A percentile compares a stretch with the other conserved stretches of the same genome.
These are phyloP conservation scores for Alosa alosa DNA, from an alignment of 2,113 vertebrate species.

Conservation along the genomic window DNA sequence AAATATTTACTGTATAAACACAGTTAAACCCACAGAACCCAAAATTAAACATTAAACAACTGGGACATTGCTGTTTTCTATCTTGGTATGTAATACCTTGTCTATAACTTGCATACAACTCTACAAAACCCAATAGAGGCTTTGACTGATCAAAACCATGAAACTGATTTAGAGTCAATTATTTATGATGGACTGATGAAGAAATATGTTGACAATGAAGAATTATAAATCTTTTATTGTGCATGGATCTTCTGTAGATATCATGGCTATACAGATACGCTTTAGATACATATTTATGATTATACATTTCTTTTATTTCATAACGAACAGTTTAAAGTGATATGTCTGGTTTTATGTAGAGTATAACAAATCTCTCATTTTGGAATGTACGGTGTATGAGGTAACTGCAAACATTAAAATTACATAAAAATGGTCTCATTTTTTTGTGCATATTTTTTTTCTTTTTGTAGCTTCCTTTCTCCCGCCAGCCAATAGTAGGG, in stretches of 20 bases:
- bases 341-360: constrained; percentile 96
- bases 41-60: too few species aligned
- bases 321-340: constrained; percentile 91
- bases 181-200: not conserved
- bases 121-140: too few species aligned
- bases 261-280: constrained; percentile 83
- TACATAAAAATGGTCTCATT: constrained; percentile 90
- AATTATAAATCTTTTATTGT: constrained; percentile 98
- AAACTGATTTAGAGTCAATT: too few species aligned
- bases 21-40: too few species aligned
- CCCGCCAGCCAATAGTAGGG: constrained; percentile 69
- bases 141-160: too few species aligned
- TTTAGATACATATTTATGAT: constrained; percentile 85
- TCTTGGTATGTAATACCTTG: too few species aligned
- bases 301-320: constrained; percentile 79
- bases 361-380: constrained; percentile 89
- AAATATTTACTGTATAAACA: too few species aligned
- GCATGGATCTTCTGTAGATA: constrained; percentile 84
- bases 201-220: constrained; percentile 64
- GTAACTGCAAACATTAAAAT: constrained; percentile 95
- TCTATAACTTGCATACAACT: too few species aligned
- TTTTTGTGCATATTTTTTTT: constrained; percentile 76
- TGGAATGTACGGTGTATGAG: constrained; percentile 99
- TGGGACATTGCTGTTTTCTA: too few species aligned
- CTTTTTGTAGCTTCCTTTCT: constrained; percentile 61